Percentiles rank a stretch among this genome's conserved stretches.
Evolutionary conservation across 2,888 invertebrate genomes (phyloP).

Genomic region (Amaurobius ferox): DNA sequence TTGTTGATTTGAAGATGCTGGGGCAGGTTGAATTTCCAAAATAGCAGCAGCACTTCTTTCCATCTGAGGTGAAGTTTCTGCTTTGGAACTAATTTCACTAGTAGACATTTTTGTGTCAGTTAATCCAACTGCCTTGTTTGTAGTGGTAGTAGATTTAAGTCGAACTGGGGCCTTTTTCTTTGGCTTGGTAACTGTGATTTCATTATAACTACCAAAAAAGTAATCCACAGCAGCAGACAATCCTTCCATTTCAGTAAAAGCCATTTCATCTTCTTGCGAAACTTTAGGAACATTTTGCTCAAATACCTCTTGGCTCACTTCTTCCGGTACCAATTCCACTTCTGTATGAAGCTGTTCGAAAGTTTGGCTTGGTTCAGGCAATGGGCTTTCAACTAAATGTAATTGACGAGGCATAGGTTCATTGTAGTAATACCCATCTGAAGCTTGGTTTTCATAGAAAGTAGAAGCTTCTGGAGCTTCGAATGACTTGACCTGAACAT

Average conservation of each 20-base stretch:
- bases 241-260: conserved; percentile 33
- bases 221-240: conserved; percentile 62
- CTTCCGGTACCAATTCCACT: neutral
- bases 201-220: conserved; percentile 66
- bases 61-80: conserved; percentile 11
- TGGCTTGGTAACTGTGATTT: conserved; percentile 38
- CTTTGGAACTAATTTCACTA: conserved; percentile 30
- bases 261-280: conserved; percentile 25
- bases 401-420: neutral
- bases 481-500: neutral
- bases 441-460: neutral
- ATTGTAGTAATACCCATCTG: conserved; percentile 5
- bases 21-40: neutral
- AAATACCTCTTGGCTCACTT: neutral
- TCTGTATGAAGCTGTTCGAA: neutral
- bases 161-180: conserved; percentile 45
- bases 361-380: neutral
- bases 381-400: neutral
- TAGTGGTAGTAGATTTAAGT: neutral
- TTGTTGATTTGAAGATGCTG: neutral
- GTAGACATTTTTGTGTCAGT: conserved; percentile 44
- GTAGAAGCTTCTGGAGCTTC: neutral
- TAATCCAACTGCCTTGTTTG: neutral
- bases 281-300: neutral
- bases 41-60: conserved; percentile 34